Conservation (phyloP, 2,888 invertebrate genomes). For the Coelinius sp. region DNA sequence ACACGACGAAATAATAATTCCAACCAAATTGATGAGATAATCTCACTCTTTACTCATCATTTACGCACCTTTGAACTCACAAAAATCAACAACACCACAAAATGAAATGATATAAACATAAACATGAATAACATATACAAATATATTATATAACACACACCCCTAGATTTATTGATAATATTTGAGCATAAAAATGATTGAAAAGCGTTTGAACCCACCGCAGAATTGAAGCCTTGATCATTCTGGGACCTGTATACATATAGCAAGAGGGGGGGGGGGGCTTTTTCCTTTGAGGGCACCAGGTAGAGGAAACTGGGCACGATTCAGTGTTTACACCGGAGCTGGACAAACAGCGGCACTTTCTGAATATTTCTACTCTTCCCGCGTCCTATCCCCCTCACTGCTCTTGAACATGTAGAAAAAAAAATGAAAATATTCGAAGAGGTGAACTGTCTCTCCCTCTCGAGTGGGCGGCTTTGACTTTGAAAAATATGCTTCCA, state of each 20-base stretch:
- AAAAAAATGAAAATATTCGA: slow-evolving; percentile 18
- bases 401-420: neutral
- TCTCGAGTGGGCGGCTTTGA: slow-evolving; percentile 4
- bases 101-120: neutral
- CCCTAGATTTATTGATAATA: too few relatives aligned
- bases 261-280: too few relatives aligned
- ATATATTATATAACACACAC: too few relatives aligned
- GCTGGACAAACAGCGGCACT: slow-evolving; percentile 65
- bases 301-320: slow-evolving; percentile 53
- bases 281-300: neutral
- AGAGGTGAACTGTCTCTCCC: slow-evolving; percentile 15
- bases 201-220: neutral
- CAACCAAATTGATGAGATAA: slow-evolving; percentile 6
- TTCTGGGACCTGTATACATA: too few relatives aligned
- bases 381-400: slow-evolving; percentile 31
- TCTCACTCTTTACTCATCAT: neutral
- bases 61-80: neutral
- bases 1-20: neutral
- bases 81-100: neutral
- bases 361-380: slow-evolving; percentile 46
- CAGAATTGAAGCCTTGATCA: too few relatives aligned
- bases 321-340: slow-evolving; percentile 62
- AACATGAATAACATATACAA: too few relatives aligned
- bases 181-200: neutral
- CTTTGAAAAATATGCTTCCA: slow-evolving; percentile 16